phyloP scores from a whole-genome alignment of 2,797 vertebrate genomes.

The Neomorphus geoffroyi region DNA sequence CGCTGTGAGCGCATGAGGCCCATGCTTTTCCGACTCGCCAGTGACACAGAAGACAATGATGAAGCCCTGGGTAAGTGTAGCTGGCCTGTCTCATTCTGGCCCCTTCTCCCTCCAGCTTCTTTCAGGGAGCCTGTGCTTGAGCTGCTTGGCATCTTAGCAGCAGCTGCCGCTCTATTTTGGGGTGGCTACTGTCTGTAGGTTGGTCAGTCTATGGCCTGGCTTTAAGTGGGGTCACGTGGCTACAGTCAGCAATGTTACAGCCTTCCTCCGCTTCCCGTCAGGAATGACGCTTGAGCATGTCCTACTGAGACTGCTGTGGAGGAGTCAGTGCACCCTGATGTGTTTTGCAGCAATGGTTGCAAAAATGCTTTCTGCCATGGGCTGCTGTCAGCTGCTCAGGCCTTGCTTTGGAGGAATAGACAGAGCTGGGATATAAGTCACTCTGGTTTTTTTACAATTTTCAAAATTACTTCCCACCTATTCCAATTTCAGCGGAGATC shows the following conservation, averaged over 20 bases:
- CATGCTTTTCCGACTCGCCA: constrained; percentile 94
- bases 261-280: neutral
- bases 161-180: accelerated
- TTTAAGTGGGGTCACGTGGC: accelerated
- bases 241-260: neutral
- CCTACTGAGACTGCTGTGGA: neutral
- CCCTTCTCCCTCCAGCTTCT: neutral
- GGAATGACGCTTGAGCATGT: neutral
- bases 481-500: constrained; percentile 86
- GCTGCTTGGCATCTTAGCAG: neutral
- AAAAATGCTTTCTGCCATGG: neutral
- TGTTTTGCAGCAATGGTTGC: neutral
- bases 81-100: neutral
- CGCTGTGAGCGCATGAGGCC: constrained; percentile 98
- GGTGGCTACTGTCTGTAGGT: neutral
- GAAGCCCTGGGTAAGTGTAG: constrained; percentile 88
- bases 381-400: neutral
- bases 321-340: neutral
- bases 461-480: neutral
- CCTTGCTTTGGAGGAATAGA: neutral
- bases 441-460: neutral
- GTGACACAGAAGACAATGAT: constrained; percentile 96
- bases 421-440: neutral
- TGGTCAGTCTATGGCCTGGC: neutral
- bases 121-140: neutral